phyloP scores from a whole-genome alignment of 1,140 invertebrate species.

The Solenopsis invicta region DNA sequence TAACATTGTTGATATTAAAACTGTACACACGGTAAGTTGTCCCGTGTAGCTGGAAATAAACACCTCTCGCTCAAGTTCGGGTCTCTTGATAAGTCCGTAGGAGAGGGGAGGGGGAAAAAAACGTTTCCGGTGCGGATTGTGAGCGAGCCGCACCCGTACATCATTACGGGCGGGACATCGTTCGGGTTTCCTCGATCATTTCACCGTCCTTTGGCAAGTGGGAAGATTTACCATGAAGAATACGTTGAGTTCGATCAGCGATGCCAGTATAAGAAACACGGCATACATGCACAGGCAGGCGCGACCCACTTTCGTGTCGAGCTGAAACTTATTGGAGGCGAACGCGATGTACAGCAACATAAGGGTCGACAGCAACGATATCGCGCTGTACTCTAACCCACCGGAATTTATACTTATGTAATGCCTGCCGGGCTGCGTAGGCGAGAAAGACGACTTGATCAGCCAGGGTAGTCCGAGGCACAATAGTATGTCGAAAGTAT shows the following conservation, averaged over 20 bases:
- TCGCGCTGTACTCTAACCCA: slow-evolving; percentile 93
- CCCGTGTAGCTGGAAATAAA: slow-evolving; percentile 72
- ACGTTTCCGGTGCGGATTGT: slow-evolving; percentile 55
- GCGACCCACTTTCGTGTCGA: slow-evolving; percentile 92
- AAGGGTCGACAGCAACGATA: slow-evolving; percentile 92
- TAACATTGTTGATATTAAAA: slow-evolving; percentile 67
- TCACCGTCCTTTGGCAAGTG: slow-evolving; percentile 89
- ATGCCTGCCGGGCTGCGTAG: slow-evolving; percentile 90
- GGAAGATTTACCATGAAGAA: slow-evolving; percentile 95
- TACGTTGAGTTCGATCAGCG: slow-evolving; percentile 94
- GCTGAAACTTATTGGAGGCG: slow-evolving; percentile 92
- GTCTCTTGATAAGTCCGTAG: slow-evolving; percentile 64
- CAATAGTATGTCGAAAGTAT: slow-evolving; percentile 95
- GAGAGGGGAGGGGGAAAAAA: slow-evolving; percentile 29
- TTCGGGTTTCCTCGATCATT: slow-evolving; percentile 74
- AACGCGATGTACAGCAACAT: slow-evolving; percentile 92
- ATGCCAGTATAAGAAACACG: slow-evolving; percentile 92
- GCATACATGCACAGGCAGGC: slow-evolving; percentile 93
- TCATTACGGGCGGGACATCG: slow-evolving; percentile 66
- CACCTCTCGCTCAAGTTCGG: slow-evolving; percentile 66
- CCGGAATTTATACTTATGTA: slow-evolving; percentile 94
- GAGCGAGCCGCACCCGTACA: slow-evolving; percentile 58
- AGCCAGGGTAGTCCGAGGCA: slow-evolving; percentile 96
- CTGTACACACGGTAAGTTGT: slow-evolving; percentile 64
- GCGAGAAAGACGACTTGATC: slow-evolving; percentile 93